Evolutionary conservation across 2,888 invertebrate genomes (phyloP).

Genomic region (Ypsolopha sequella): DNA sequence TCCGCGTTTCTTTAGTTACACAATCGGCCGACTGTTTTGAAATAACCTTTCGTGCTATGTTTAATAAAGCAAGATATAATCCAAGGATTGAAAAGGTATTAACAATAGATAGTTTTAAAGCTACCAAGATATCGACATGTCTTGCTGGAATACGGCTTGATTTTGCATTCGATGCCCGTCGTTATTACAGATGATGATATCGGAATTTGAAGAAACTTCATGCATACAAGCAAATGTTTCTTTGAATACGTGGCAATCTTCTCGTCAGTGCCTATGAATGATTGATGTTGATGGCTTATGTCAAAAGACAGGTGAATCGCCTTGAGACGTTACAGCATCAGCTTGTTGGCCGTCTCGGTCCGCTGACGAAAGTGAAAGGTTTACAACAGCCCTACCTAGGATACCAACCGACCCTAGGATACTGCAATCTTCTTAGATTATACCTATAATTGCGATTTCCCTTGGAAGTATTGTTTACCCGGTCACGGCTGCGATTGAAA

Average conservation of each 20-base stretch:
- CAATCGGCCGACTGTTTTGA: too few species aligned
- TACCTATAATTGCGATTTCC: not conserved
- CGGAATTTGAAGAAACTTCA: slow-evolving; percentile 16
- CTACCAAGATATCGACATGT: too few species aligned
- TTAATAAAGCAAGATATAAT: too few species aligned
- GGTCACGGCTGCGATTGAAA: not conserved
- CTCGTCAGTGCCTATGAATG: slow-evolving; percentile 26
- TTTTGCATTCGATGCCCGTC: too few species aligned
- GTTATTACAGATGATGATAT: too few species aligned
- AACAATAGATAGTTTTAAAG: too few species aligned
- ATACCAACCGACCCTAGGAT: not conserved
- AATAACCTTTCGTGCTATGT: too few species aligned
- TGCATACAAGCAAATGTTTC: slow-evolving; percentile 40
- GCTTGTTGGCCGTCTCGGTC: slow-evolving; percentile 26
- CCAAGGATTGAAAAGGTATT: too few species aligned
- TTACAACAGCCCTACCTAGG: slow-evolving; percentile 10
- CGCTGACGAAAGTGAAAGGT: slow-evolving; percentile 37
- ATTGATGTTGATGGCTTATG: slow-evolving; percentile 27
- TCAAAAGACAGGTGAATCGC: slow-evolving; percentile 25
- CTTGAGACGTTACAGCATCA: slow-evolving; percentile 27
- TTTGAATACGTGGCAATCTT: slow-evolving; percentile 37
- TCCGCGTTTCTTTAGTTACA: too few species aligned
- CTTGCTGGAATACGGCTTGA: too few species aligned
- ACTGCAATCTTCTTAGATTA: not conserved
- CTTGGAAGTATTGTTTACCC: not conserved